Conservation (phyloP, 2,888 invertebrate genomes). For the Crossocerus cetratus region DNA sequence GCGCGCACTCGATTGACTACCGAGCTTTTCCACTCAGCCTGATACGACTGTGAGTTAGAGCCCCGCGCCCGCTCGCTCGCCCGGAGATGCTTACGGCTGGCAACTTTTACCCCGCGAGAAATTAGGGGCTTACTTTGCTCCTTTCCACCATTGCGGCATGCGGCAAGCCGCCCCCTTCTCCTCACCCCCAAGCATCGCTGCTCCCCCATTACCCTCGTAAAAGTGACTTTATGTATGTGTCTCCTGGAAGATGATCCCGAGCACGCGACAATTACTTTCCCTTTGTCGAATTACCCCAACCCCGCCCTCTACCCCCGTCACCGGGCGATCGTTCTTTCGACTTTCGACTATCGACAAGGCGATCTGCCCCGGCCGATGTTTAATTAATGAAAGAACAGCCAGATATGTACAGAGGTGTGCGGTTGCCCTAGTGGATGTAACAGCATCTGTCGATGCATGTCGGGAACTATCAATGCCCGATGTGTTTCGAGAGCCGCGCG, state of each 20-base stretch:
- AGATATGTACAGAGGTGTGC: background rate
- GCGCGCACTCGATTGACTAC: slow-evolving; percentile 69
- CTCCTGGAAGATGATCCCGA: slow-evolving; percentile 21
- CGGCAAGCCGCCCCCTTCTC: slow-evolving; percentile 26
- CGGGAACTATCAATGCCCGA: slow-evolving; percentile 9
- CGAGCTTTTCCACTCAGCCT: slow-evolving; percentile 54
- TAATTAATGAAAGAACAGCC: background rate
- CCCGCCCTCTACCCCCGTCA: no score
- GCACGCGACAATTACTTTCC: slow-evolving; percentile 37
- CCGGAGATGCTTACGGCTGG: slow-evolving; percentile 66
- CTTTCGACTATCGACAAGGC: no score
- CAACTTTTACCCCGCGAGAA: slow-evolving; percentile 73
- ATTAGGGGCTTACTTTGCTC: slow-evolving; percentile 75
- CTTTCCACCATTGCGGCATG: slow-evolving; percentile 50
- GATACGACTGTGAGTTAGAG: slow-evolving; percentile 56
- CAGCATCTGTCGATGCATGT: background rate
- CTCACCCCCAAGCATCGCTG: slow-evolving; percentile 3
- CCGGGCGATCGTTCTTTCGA: no score
- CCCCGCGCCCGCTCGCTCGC: slow-evolving; percentile 26
- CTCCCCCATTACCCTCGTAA: slow-evolving; percentile 35
- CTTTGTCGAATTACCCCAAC: slow-evolving; percentile 11
- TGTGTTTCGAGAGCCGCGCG: slow-evolving; percentile 12
- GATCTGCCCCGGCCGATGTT: background rate
- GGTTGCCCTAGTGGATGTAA: background rate
- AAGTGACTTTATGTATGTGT: slow-evolving; percentile 34